Evolutionary conservation across 2,113 vertebrate genomes (phyloP), one percentile per base, ranked within the genome.

Genomic region (Labeo catla): DNA sequence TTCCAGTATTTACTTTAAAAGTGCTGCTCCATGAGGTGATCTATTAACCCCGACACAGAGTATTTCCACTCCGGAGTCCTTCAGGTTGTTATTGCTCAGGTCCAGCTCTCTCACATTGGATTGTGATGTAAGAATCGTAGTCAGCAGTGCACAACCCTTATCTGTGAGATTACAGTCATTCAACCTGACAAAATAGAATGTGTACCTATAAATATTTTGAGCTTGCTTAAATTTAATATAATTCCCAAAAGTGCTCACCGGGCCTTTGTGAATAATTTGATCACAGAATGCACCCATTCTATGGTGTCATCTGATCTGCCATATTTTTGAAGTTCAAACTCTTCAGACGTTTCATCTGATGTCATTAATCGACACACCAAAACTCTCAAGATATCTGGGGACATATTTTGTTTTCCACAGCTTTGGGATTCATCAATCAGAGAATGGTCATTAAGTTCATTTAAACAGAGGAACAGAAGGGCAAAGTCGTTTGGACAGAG

Each of bases 391-490:
- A 81, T 79, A 7, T 45, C 59, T 10, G 39, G 2, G 0, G 85
- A 54, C 15, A 88, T n/a, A 52, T 16, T 80, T 82, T 34, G 57
- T 65, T 59, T 74, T 86, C 6, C 83, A 66, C 28, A 90, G 2
- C 45, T 66, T 76, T 86, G 66, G 11, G 86, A 76, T 63, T 90
- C 86, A 6, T 84, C 47, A 36, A n/a, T 77, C 6, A 88, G 4
- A 21, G 84, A 85, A 73, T 70, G 66, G 47, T 90, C 87, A 5
- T 82, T 84, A 2, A 90, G 86, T 72, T 90, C 89, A 50, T 82
- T 84, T 19, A 89, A 49, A 82, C 89, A 89, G 70, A 88, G 81
- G 28, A 89, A 88, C 8, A 89, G 77, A 76, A 81, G 4, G 1
- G 49, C 10, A 6, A 45, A 39, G 19, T 72, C 12, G 2, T 49